These are phyloP conservation scores for Ernsta delagoae DNA, from an alignment of 2,888 invertebrate genomes.

Conservation along the genomic window DNA sequence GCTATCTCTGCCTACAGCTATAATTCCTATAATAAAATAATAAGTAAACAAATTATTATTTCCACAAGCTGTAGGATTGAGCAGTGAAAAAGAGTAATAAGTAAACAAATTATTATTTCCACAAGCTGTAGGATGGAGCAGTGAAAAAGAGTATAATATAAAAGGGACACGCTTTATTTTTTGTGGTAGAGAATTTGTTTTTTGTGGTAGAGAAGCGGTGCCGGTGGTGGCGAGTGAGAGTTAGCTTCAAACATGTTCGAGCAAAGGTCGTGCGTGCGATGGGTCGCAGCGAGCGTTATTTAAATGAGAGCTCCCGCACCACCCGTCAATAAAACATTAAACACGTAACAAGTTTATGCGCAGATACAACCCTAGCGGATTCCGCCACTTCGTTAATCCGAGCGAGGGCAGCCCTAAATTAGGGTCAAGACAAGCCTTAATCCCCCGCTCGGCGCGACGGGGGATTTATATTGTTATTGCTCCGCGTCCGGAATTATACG, in stretches of 20 bases:
- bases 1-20: too few species aligned
- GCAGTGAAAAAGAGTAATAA: not conserved
- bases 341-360: constrained; percentile 85
- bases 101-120: not conserved
- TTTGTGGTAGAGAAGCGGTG: constrained; percentile 41
- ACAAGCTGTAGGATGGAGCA: not conserved
- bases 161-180: constrained; percentile 20
- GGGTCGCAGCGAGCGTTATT: constrained; percentile 66
- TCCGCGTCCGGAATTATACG: constrained; percentile 85
- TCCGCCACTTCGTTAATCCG: constrained; percentile 85
- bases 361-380: constrained; percentile 84
- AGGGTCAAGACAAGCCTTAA: constrained; percentile 85
- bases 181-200: constrained; percentile 39
- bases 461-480: constrained; percentile 86
- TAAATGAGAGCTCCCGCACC: constrained; percentile 80
- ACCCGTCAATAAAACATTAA: constrained; percentile 85
- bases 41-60: not conserved
- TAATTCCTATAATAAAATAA: too few species aligned
- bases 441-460: constrained; percentile 84
- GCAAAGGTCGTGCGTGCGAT: constrained; percentile 51
- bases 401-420: constrained; percentile 84
- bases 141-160: not conserved
- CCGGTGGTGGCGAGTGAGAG: constrained; percentile 20
- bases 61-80: not conserved
- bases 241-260: constrained; percentile 41